Conservation (phyloP, 2,113 vertebrate genomes). For the Notarius lentiginosus region DNA sequence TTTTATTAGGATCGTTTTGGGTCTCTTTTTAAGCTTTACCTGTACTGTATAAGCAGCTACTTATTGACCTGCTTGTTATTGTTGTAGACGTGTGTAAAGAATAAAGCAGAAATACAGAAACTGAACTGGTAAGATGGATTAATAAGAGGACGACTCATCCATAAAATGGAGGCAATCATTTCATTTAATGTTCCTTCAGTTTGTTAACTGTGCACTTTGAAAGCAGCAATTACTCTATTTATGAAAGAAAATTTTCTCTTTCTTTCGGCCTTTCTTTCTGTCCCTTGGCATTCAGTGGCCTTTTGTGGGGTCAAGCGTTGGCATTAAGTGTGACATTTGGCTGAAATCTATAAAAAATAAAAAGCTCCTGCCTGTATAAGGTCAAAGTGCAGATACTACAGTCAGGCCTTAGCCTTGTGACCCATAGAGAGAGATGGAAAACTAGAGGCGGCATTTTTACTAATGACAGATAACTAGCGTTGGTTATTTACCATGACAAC, state of each 20-base stretch:
- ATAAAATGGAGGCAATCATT: constrained; percentile 38
- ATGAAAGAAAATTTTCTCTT: constrained; percentile 49
- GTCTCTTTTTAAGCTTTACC: constrained; percentile 1
- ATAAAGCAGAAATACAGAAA: background rate
- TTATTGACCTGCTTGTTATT: constrained; percentile 8
- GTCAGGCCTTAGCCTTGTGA: constrained; percentile 54
- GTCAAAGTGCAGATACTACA: constrained; percentile 58
- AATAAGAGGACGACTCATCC: constrained; percentile 34
- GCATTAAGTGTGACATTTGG: constrained; percentile 72
- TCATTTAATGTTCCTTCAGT: constrained; percentile 45
- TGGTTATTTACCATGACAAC: constrained; percentile 25
- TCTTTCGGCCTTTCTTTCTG: constrained; percentile 41
- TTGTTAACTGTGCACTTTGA: constrained; percentile 41
- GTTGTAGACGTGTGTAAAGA: background rate
- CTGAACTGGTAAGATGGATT: constrained; percentile 10
- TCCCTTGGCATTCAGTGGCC: constrained; percentile 56
- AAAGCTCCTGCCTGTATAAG: constrained; percentile 56
- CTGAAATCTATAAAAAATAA: constrained; percentile 50
- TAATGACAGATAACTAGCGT: constrained; percentile 28
- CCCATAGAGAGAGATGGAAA: constrained; percentile 13
- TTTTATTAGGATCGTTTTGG: constrained; percentile 11
- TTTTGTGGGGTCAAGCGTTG: constrained; percentile 56
- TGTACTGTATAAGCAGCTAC: background rate
- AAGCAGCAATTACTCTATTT: constrained; percentile 55
- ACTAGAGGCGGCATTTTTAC: constrained; percentile 20